Evolutionary conservation across 2,797 vertebrate genomes (phyloP), one percentile per base, ranked within the genome.

Genomic region (Megaceryle alcyon): DNA sequence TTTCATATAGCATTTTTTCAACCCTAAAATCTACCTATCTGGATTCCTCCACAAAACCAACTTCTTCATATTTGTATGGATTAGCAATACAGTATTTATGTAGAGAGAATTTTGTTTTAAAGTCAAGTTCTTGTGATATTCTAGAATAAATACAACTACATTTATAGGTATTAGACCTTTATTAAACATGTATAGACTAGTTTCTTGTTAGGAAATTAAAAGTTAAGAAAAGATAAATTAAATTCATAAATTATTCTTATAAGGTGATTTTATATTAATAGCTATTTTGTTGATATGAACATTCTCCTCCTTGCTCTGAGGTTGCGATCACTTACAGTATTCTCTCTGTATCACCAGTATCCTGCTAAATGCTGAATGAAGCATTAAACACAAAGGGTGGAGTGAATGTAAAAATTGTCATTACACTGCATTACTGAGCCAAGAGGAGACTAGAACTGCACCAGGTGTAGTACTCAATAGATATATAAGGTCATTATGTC

Each of bases 181-280:
- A 91, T 88, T 86, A 91, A 94, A 86, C 35, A 75, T 80, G 54
- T 31, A 90, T 54, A 77, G 73, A 75, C 33, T 10, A 53, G 61
- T 53, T 77, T 53, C 56, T 71, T 82, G 29, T 85, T 78, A 77
- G 56, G 54, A 93, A 94, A 94, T 82, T 73, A 88, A 92, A 93
- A 82, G 91, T 78, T 84, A 80, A 80, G 83, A 71, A 57, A 94
- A 70, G 71, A n/a, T 71, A 80, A 85, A 94, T 86, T 80, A 90
- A 95, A 93, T 84, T 91, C 37, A 93, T 95, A 48, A 79, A 93
- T 93, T 92, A 93, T 91, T 96, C 78, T 81, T 25, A 57, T 31
- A 1, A 1, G 29, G 37, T 1, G 3, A 73, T 87, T 80, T 60
- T 41, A 31, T 56, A 82, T 82, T 64, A 89, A 89, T 68, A 87